phyloP scores from a whole-genome alignment of 2,113 vertebrate genomes.

The Notothenia coriiceps region DNA sequence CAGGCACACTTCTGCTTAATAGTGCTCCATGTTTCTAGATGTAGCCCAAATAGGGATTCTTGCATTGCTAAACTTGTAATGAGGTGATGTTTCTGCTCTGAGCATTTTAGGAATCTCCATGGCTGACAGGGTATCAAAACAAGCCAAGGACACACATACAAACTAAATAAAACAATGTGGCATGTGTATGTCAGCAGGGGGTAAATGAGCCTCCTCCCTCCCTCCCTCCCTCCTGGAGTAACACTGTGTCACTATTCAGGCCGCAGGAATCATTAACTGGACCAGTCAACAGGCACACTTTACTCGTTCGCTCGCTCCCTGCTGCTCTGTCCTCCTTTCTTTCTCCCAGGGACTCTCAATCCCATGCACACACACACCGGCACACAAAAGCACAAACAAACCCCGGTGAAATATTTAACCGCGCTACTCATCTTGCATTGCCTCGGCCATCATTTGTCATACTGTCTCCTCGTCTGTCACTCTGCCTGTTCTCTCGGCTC shows the following conservation, averaged over 20 bases:
- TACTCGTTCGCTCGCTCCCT: slow-evolving; percentile 38
- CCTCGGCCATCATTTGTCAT: slow-evolving; percentile 71
- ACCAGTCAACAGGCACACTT: slow-evolving; percentile 78
- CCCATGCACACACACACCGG: slow-evolving; percentile 17
- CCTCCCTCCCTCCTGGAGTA: slow-evolving; percentile 52
- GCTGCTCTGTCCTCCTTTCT: slow-evolving; percentile 49
- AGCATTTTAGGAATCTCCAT: slow-evolving; percentile 31
- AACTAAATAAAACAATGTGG: slow-evolving; percentile 39
- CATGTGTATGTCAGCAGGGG: slow-evolving; percentile 57
- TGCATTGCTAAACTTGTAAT: not conserved
- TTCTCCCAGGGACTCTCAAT: slow-evolving; percentile 31
- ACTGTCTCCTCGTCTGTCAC: slow-evolving; percentile 65
- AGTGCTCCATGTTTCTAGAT: slow-evolving; percentile 20
- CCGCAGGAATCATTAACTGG: slow-evolving; percentile 79
- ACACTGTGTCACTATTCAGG: slow-evolving; percentile 68
- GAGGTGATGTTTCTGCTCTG: not conserved
- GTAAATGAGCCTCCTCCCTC: slow-evolving; percentile 62
- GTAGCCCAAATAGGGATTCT: not conserved
- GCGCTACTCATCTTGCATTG: slow-evolving; percentile 49
- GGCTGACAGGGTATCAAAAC: slow-evolving; percentile 20
- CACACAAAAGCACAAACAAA: slow-evolving; percentile 67
- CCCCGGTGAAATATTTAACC: slow-evolving; percentile 80
- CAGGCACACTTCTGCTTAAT: slow-evolving; percentile 69
- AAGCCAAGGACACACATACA: slow-evolving; percentile 10
- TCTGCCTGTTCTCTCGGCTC: slow-evolving; percentile 71